These are phyloP conservation scores for Syrista parreyssii DNA, from an alignment of 2,888 invertebrate species.

Conservation along the genomic window DNA sequence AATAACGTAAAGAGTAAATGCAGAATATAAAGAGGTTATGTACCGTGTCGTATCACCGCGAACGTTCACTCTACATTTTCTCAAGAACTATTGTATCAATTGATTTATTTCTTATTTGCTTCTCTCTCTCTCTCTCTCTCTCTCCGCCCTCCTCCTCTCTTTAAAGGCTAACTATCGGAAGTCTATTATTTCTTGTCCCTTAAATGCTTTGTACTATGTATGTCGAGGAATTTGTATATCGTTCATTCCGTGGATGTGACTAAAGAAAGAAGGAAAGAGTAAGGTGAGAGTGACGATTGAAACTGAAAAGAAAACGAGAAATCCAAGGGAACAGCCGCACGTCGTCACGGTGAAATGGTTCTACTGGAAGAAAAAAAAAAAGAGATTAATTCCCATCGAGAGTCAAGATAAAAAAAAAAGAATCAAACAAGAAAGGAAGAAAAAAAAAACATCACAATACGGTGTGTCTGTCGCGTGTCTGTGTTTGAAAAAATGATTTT, in stretches of 20 bases:
- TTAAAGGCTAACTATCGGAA: constrained; percentile 51
- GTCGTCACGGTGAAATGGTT: too few species aligned
- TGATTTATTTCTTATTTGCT: not conserved
- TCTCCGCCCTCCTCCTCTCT: constrained; percentile 9
- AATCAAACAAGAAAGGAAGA: not conserved
- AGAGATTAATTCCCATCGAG: constrained; percentile 31
- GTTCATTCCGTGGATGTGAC: constrained; percentile 23
- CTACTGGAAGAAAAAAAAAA: constrained; percentile 41
- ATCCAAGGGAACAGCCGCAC: too few species aligned
- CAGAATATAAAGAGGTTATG: not conserved
- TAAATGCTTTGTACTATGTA: constrained; percentile 66
- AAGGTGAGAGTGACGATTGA: too few species aligned
- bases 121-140: constrained; percentile 13
- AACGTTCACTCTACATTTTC: not conserved
- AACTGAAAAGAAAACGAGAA: too few species aligned
- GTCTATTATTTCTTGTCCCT: constrained; percentile 29
- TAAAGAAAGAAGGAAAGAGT: too few species aligned
- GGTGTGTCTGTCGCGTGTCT: too few species aligned
- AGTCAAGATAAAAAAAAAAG: constrained; percentile 15
- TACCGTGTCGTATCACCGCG: not conserved
- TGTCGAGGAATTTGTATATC: constrained; percentile 65
- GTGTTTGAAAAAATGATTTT: not conserved
- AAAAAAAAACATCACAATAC: too few species aligned
- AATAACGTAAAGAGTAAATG: not conserved
- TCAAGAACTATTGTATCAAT: not conserved